Evolutionary conservation across 2,113 vertebrate genomes (phyloP).

Genomic region (Oryzias javanicus): DNA sequence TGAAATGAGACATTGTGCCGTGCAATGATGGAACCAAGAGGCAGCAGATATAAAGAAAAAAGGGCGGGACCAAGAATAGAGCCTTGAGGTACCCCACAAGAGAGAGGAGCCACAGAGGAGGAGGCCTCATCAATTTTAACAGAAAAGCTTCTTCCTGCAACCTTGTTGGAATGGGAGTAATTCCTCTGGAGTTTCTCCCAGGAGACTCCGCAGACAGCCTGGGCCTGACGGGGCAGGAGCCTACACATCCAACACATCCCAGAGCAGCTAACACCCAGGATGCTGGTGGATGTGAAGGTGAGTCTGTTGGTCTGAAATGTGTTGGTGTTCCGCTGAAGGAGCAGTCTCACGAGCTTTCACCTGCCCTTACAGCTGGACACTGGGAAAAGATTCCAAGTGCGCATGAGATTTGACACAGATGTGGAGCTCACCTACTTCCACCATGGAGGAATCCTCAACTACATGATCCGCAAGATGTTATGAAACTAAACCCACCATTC

Average conservation of each 20-base stretch:
- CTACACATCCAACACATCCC: slow-evolving; percentile 88
- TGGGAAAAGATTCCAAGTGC: slow-evolving; percentile 83
- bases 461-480: slow-evolving; percentile 97
- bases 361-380: slow-evolving; percentile 83
- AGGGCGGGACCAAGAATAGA: too few species aligned
- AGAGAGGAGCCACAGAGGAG: too few species aligned
- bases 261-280: slow-evolving; percentile 80
- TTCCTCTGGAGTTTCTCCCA: slow-evolving; percentile 91
- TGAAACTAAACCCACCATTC: slow-evolving; percentile 44
- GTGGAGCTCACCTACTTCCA: slow-evolving; percentile 93
- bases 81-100: too few species aligned
- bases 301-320: not conserved
- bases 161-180: slow-evolving; percentile 96
- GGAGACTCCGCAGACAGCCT: slow-evolving; percentile 83
- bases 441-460: slow-evolving; percentile 95
- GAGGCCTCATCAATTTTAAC: too few species aligned
- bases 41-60: too few species aligned
- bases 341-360: not conserved
- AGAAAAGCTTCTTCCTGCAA: too few species aligned
- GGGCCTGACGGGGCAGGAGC: slow-evolving; percentile 86
- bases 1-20: too few species aligned
- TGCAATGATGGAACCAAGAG: too few species aligned
- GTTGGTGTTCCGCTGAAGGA: not conserved
- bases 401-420: slow-evolving; percentile 94
- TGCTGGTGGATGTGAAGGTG: slow-evolving; percentile 87